Conservation (phyloP, 2,888 invertebrate genomes). For the Cheilosia vernalis region DNA sequence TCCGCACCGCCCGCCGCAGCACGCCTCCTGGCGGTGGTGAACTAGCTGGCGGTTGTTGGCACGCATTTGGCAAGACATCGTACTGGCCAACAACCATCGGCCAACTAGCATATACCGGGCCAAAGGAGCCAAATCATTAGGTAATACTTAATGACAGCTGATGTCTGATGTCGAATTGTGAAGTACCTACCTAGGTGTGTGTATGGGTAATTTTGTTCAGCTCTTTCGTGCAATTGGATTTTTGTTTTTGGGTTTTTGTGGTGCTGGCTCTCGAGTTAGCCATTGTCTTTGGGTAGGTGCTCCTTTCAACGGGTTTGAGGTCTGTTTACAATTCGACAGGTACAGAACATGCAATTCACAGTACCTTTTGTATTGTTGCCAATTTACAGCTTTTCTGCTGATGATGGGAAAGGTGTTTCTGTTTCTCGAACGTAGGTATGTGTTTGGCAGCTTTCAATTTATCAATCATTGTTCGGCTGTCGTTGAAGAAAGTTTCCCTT, state of each 20-base stretch:
- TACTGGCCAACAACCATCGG: constrained; percentile 12
- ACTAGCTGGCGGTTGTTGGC: constrained; percentile 53
- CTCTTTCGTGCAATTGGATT: constrained; percentile 19
- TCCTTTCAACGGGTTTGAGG: constrained; percentile 66
- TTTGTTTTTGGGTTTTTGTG: constrained; percentile 7
- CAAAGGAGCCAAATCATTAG: constrained; percentile 68
- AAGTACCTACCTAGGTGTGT: constrained; percentile 15
- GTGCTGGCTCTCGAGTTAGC: not conserved
- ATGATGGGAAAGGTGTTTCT: constrained; percentile 25
- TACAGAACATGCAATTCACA: constrained; percentile 54
- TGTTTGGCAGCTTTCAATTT: constrained; percentile 52
- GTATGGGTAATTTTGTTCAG: constrained; percentile 1
- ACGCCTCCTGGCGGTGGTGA: constrained; percentile 58
- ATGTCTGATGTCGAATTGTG: constrained; percentile 60
- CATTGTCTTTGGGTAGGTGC: constrained; percentile 57
- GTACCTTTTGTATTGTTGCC: constrained; percentile 35
- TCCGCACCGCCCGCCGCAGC: constrained; percentile 54
- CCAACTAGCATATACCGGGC: constrained; percentile 10
- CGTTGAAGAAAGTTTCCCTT: constrained; percentile 21
- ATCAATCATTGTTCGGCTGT: constrained; percentile 58
- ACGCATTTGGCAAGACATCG: constrained; percentile 49
- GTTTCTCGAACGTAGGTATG: constrained; percentile 14
- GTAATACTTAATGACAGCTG: constrained; percentile 74
- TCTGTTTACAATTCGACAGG: constrained; percentile 22
- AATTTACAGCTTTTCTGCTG: constrained; percentile 26